Conservation (phyloP, 1,140 invertebrate species). For the Cyphomyrmex costatus region DNA sequence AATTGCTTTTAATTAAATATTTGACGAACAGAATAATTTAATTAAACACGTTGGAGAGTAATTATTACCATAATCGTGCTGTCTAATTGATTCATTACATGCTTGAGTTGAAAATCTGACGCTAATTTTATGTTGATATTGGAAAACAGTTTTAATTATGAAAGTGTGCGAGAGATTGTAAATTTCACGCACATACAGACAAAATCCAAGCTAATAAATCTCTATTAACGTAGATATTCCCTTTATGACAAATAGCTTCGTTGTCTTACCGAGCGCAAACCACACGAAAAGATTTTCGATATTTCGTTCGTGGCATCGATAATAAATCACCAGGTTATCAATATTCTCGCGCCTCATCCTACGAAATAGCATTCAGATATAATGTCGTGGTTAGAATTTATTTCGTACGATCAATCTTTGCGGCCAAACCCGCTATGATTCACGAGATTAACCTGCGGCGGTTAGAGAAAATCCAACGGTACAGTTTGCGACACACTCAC, state of each 20-base stretch:
- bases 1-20: slow-evolving; percentile 41
- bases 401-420: slow-evolving; percentile 65
- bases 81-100: slow-evolving; percentile 58
- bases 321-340: slow-evolving; percentile 59
- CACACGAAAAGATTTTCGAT: slow-evolving; percentile 24
- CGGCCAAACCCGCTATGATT: slow-evolving; percentile 67
- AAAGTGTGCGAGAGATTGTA: slow-evolving; percentile 8
- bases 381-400: slow-evolving; percentile 54
- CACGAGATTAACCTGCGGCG: slow-evolving; percentile 72
- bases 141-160: slow-evolving; percentile 45
- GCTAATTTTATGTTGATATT: slow-evolving; percentile 49
- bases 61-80: slow-evolving; percentile 33
- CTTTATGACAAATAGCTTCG: slow-evolving; percentile 37
- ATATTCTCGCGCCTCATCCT: slow-evolving; percentile 45
- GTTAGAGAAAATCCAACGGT: slow-evolving; percentile 70
- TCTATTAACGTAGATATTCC: slow-evolving; percentile 37
- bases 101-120: slow-evolving; percentile 45
- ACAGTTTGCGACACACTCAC: slow-evolving; percentile 34
- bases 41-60: slow-evolving; percentile 36
- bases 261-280: slow-evolving; percentile 28
- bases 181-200: slow-evolving; percentile 21
- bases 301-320: slow-evolving; percentile 20
- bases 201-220: slow-evolving; percentile 24
- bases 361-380: slow-evolving; percentile 46
- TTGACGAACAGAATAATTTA: slow-evolving; percentile 12